A percentile compares a stretch with the other conserved stretches of the same genome.
Evolutionary conservation across 2,888 invertebrate species (phyloP).

Genomic region (Tanytarsus gracilentus): DNA sequence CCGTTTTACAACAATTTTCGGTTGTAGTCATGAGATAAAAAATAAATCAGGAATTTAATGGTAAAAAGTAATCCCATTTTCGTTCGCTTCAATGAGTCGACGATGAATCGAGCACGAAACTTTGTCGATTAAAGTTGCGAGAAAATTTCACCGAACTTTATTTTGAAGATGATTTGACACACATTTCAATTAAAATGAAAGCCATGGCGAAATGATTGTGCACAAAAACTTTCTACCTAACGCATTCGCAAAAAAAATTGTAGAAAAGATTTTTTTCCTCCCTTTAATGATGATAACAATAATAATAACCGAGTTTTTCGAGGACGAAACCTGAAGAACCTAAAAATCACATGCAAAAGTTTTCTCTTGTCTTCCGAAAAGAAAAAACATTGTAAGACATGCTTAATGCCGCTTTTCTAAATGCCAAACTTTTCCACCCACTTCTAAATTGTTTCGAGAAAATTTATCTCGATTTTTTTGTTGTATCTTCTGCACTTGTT

Average conservation of each 20-base stretch:
- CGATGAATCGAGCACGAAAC: not conserved
- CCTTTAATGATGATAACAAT: too few relatives aligned
- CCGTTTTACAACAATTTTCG: not conserved
- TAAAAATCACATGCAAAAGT: too few relatives aligned
- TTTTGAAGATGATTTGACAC: slow-evolving; percentile 22
- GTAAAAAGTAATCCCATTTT: slow-evolving; percentile 28
- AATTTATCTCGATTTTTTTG: too few relatives aligned
- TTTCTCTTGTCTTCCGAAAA: too few relatives aligned
- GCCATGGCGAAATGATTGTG: too few relatives aligned
- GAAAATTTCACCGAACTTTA: not conserved
- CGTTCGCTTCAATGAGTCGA: slow-evolving; percentile 21
- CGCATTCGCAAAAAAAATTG: too few relatives aligned
- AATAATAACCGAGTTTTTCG: too few relatives aligned
- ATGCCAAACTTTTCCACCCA: not conserved
- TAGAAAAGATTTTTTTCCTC: too few relatives aligned
- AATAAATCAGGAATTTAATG: slow-evolving; percentile 28
- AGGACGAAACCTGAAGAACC: too few relatives aligned
- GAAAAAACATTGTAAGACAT: slow-evolving; percentile 11
- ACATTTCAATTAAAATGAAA: slow-evolving; percentile 27
- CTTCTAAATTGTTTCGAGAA: slow-evolving; percentile 1
- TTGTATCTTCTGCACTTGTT: slow-evolving; percentile 28
- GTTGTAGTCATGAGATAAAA: not conserved
- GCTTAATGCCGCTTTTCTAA: slow-evolving; percentile 27
- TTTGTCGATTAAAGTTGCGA: slow-evolving; percentile 26
- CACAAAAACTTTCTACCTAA: too few relatives aligned